phyloP scores from a whole-genome alignment of 2,888 invertebrate genomes.

The Salticus scenicus region DNA sequence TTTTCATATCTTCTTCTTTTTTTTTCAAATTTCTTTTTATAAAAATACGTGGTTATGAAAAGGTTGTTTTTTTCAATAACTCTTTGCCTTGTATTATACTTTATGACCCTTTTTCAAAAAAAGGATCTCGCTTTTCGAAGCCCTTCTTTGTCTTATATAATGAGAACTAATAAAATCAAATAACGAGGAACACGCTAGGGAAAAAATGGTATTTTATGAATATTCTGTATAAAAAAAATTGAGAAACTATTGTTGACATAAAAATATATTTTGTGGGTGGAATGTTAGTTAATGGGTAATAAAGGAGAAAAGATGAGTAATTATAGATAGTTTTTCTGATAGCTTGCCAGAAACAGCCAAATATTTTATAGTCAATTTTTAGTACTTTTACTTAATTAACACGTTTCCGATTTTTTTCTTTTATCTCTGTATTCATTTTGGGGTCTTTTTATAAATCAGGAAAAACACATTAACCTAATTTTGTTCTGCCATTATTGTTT shows the following conservation, averaged over 20 bases:
- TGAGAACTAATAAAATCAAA: slow-evolving; percentile 15
- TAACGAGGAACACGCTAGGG: not conserved
- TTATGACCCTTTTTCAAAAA: not conserved
- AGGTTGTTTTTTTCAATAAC: not conserved
- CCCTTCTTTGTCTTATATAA: not conserved
- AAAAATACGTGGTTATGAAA: no score
- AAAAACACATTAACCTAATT: no score
- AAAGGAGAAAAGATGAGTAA: slow-evolving; percentile 5
- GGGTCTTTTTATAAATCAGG: no score
- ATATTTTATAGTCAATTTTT: not conserved
- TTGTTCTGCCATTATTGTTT: no score
- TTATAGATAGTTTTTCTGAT: not conserved
- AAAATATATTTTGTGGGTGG: not conserved
- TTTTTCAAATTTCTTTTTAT: no score
- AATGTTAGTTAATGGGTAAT: slow-evolving; percentile 17
- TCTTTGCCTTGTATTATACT: not conserved
- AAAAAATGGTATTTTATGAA: not conserved
- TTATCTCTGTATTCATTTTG: no score
- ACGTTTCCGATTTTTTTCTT: no score
- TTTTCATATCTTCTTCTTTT: no score
- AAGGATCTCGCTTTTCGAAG: not conserved
- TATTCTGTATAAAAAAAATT: not conserved
- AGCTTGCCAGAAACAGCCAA: not conserved
- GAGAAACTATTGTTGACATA: not conserved
- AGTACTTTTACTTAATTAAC: not conserved